These are phyloP conservation scores for Anhinga anhinga DNA, from an alignment of 2,113 vertebrate genomes.

Conservation along the genomic window DNA sequence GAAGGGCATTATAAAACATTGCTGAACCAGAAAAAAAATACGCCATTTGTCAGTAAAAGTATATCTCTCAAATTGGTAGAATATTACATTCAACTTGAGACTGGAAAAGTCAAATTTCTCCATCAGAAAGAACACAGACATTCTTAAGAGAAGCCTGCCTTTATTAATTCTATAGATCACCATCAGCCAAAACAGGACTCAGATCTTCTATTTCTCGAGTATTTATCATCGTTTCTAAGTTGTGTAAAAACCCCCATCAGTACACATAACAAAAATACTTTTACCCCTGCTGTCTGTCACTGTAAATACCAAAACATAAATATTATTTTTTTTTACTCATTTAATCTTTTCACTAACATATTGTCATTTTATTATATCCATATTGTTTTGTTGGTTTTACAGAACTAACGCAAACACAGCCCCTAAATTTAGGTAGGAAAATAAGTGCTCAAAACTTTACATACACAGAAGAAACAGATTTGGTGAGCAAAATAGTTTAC, in stretches of 20 bases:
- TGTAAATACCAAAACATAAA: background rate
- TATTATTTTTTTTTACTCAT: background rate
- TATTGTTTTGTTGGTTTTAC: background rate
- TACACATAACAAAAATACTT: background rate
- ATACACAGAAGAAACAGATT: slow-evolving; percentile 48
- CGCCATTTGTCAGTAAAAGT: background rate
- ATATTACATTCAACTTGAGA: background rate
- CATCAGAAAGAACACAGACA: background rate
- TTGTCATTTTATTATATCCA: background rate
- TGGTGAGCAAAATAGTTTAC: slow-evolving; percentile 10
- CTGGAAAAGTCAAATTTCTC: background rate
- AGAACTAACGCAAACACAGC: background rate
- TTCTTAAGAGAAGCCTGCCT: background rate
- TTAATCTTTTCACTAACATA: background rate
- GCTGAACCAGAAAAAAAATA: background rate
- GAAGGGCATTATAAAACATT: background rate
- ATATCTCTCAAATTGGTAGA: background rate
- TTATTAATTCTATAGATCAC: background rate
- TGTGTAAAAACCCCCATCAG: background rate
- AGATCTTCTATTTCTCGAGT: background rate
- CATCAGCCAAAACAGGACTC: background rate
- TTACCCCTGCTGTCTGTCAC: background rate
- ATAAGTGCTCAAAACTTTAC: background rate
- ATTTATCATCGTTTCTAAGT: background rate
- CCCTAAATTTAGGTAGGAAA: slow-evolving; percentile 50